phyloP scores from a whole-genome alignment of 2,888 invertebrate species.

The Noctua pronuba region DNA sequence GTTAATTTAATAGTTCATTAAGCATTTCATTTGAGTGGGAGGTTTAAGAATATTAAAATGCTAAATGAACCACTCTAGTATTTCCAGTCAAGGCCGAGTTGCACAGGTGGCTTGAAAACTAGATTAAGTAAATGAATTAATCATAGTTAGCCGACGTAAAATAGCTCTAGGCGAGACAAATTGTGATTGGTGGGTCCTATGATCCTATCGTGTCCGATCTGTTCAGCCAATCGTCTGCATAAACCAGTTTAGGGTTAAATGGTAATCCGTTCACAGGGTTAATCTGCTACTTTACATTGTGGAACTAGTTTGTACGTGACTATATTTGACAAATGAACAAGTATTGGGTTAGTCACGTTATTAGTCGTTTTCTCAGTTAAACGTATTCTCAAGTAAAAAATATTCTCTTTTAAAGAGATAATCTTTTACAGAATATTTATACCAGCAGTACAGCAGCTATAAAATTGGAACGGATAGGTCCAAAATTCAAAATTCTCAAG shows the following conservation, averaged over 20 bases:
- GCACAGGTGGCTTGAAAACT: constrained; percentile 69
- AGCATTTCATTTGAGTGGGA: constrained; percentile 34
- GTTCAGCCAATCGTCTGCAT: constrained; percentile 52
- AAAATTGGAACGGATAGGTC: too few relatives aligned
- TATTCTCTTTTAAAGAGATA: background rate
- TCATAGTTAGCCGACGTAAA: constrained; percentile 67
- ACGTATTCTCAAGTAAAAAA: background rate
- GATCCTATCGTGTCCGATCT: constrained; percentile 39
- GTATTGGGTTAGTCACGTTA: constrained; percentile 2
- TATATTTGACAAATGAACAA: constrained; percentile 35
- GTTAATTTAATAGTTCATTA: constrained; percentile 37
- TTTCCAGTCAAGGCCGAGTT: constrained; percentile 46
- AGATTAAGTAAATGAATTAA: constrained; percentile 70
- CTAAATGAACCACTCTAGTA: constrained; percentile 25
- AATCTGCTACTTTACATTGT: constrained; percentile 31
- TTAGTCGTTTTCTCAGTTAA: background rate
- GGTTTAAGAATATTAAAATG: constrained; percentile 35
- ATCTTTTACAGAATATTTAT: too few relatives aligned
- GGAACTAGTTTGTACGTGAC: constrained; percentile 33
- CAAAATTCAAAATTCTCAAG: too few relatives aligned
- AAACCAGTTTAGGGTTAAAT: constrained; percentile 59
- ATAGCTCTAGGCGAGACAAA: constrained; percentile 69
- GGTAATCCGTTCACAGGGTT: constrained; percentile 38
- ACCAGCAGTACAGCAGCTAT: too few relatives aligned
- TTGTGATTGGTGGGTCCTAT: constrained; percentile 62